Conservation (phyloP, 2,888 invertebrate species). For the Agrotis puta region DNA sequence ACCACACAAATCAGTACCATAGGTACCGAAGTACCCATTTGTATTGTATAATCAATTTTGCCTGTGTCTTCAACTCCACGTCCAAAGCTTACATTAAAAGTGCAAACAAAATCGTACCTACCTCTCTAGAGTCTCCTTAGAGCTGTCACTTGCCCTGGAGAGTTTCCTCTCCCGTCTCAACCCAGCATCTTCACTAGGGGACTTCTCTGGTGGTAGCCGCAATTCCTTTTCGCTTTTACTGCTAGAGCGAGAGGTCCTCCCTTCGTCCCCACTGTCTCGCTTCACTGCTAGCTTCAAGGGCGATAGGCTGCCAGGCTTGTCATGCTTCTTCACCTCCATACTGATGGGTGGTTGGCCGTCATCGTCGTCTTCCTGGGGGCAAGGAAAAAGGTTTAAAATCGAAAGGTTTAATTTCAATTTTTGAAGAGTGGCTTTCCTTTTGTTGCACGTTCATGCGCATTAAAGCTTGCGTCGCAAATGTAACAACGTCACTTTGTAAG, state of each 20-base stretch:
- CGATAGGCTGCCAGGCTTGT: conserved; percentile 86
- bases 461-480: too few relatives aligned
- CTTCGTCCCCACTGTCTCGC: conserved; percentile 81
- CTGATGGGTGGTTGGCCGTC: conserved; percentile 79
- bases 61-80: too few relatives aligned
- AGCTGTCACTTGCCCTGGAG: conserved; percentile 83
- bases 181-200: conserved; percentile 79
- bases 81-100: background rate
- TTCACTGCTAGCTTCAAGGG: conserved; percentile 81
- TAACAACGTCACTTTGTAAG: too few relatives aligned
- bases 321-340: conserved; percentile 89
- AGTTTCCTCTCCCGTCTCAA: conserved; percentile 77
- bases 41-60: too few relatives aligned
- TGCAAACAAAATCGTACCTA: conserved; percentile 52
- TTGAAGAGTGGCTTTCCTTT: too few relatives aligned
- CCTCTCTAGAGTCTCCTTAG: conserved; percentile 87
- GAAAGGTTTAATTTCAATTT: too few relatives aligned
- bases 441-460: too few relatives aligned
- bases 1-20: too few relatives aligned
- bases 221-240: conserved; percentile 85
- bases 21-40: too few relatives aligned
- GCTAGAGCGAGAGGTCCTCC: conserved; percentile 79
- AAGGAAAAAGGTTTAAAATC: background rate
- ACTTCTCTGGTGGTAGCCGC: conserved; percentile 83
- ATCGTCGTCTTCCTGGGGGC: conserved; percentile 74